Percentiles rank a stretch among this genome's conserved stretches.
Conservation (phyloP, 1,140 invertebrate species). For the Tribolium castaneum region DNA sequence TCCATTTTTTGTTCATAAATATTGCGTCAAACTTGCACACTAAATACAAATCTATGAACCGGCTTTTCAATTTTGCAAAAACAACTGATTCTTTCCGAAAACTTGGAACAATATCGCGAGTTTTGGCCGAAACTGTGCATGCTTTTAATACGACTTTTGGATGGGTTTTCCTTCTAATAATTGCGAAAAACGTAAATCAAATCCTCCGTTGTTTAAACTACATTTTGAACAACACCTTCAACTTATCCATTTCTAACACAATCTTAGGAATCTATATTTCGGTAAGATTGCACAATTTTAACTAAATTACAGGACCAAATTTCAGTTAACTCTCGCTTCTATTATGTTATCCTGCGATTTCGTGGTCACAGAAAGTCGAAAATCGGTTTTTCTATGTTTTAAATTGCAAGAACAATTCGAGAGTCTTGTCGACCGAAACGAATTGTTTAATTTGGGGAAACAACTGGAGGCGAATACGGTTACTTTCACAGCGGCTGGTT, state of each 20-base stretch:
- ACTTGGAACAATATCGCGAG: not conserved
- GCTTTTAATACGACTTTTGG: conserved; percentile 6
- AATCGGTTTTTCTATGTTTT: not conserved
- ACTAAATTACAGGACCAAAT: not conserved
- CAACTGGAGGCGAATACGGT: not conserved
- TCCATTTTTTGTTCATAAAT: conserved; percentile 8
- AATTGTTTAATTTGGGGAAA: not conserved
- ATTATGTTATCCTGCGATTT: not conserved
- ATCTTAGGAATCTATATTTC: not conserved
- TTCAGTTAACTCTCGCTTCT: not conserved
- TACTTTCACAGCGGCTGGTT: not conserved
- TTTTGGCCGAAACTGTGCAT: not conserved
- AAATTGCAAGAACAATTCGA: conserved; percentile 4
- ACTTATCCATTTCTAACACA: not conserved
- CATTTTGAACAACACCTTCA: not conserved
- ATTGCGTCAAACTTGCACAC: not conserved
- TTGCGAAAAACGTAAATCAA: not conserved
- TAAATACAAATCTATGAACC: conserved; percentile 6
- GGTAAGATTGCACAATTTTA: not conserved
- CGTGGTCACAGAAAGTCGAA: not conserved
- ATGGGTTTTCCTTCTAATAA: not conserved
- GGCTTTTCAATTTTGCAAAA: not conserved
- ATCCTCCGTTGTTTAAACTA: not conserved
- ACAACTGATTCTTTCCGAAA: not conserved
- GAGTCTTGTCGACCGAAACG: not conserved